These are phyloP conservation scores for Cirrhinus molitorella DNA, from an alignment of 2,797 vertebrate genomes.

Conservation along the genomic window DNA sequence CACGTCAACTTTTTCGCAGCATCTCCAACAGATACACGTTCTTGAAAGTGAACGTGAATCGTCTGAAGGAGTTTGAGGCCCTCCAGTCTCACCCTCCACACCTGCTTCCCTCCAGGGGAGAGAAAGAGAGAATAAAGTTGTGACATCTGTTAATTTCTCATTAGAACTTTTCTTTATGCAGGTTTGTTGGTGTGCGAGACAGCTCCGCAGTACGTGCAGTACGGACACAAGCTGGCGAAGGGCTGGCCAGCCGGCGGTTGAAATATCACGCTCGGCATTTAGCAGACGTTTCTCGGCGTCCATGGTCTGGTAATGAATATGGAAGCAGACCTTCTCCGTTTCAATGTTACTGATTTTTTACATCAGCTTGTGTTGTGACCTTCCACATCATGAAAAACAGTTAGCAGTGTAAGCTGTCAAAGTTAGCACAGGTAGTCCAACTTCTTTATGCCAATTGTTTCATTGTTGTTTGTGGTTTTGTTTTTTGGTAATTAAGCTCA, in stretches of 20 bases:
- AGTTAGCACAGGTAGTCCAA: conserved; percentile 52
- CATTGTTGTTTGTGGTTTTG: conserved; percentile 46
- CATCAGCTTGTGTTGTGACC: conserved; percentile 65
- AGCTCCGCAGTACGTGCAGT: conserved; percentile 57
- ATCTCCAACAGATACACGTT: conserved; percentile 30
- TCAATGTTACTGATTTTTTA: conserved; percentile 54
- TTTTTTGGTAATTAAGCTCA: conserved; percentile 53
- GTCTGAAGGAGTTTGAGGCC: conserved; percentile 69
- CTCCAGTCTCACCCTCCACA: conserved; percentile 74
- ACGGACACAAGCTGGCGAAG: conserved; percentile 63
- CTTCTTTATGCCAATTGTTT: conserved; percentile 43
- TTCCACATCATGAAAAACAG: conserved; percentile 58
- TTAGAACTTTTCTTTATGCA: conserved; percentile 73
- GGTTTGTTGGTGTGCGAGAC: conserved; percentile 60
- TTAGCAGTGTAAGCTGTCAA: conserved; percentile 59
- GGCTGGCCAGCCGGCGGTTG: conserved; percentile 62
- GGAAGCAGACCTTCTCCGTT: conserved; percentile 60
- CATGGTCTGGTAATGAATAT: conserved; percentile 67
- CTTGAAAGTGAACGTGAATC: conserved; percentile 43
- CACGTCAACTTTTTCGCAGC: conserved; percentile 34
- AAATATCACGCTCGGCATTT: conserved; percentile 58
- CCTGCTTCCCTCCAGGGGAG: conserved; percentile 75
- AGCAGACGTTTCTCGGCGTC: conserved; percentile 59
- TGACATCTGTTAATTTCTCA: conserved; percentile 86
- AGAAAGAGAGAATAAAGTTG: conserved; percentile 73